Evolutionary conservation across 1,140 invertebrate genomes (phyloP).

Genomic region (Papilio aristodemus): DNA sequence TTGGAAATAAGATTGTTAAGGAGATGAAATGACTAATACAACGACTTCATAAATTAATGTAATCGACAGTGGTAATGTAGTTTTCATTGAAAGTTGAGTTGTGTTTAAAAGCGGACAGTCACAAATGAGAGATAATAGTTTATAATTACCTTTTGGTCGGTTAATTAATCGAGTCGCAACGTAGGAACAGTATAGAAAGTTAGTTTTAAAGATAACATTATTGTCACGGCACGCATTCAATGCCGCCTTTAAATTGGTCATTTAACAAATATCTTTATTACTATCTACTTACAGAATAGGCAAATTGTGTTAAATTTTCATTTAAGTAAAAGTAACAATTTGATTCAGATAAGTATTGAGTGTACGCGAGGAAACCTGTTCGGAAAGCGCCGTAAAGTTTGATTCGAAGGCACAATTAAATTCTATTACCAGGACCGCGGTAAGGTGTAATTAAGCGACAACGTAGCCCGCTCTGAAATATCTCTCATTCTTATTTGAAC

Average conservation of each 20-base stretch:
- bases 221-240: slow-evolving; percentile 36
- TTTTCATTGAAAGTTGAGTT: too few relatives aligned
- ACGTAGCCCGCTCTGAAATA: slow-evolving; percentile 62
- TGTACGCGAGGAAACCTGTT: slow-evolving; percentile 42
- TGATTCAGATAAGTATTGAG: slow-evolving; percentile 39
- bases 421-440: slow-evolving; percentile 70
- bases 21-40: too few relatives aligned
- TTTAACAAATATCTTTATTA: slow-evolving; percentile 31
- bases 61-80: too few relatives aligned
- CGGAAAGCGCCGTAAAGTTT: slow-evolving; percentile 45
- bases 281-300: slow-evolving; percentile 2
- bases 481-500: slow-evolving; percentile 70
- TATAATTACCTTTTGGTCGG: slow-evolving; percentile 6
- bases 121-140: background rate
- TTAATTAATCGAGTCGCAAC: background rate
- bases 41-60: too few relatives aligned
- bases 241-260: slow-evolving; percentile 11
- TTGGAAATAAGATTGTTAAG: too few relatives aligned
- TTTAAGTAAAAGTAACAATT: slow-evolving; percentile 34
- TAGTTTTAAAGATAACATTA: slow-evolving; percentile 29
- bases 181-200: slow-evolving; percentile 5
- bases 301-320: slow-evolving; percentile 35
- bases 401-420: slow-evolving; percentile 66
- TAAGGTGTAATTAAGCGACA: slow-evolving; percentile 69
- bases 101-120: background rate